Evolutionary conservation across 2,797 vertebrate genomes (phyloP).

Genomic region (Xenentodon cancila): DNA sequence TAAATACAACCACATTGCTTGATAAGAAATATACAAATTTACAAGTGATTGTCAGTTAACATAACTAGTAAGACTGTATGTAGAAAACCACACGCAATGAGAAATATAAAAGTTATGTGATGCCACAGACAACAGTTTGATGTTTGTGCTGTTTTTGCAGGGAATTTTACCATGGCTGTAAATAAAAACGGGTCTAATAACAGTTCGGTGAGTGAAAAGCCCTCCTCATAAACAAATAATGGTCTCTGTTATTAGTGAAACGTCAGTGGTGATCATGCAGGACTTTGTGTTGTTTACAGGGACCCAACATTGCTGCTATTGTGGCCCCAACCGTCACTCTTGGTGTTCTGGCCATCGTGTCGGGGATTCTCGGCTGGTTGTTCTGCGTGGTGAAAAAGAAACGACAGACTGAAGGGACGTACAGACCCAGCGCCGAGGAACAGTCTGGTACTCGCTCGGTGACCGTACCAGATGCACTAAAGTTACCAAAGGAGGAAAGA

Average conservation of each 20-base stretch:
- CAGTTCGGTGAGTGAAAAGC: slow-evolving; percentile 50
- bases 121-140: slow-evolving; percentile 7
- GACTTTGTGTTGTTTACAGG: slow-evolving; percentile 48
- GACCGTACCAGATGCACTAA: slow-evolving; percentile 81
- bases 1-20: too few species aligned
- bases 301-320: slow-evolving; percentile 78
- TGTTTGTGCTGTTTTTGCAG: slow-evolving; percentile 52
- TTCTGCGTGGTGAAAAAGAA: slow-evolving; percentile 88
- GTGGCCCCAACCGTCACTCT: slow-evolving; percentile 86
- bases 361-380: slow-evolving; percentile 74
- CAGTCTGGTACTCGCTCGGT: slow-evolving; percentile 83
- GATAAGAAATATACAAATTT: too few species aligned
- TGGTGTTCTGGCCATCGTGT: slow-evolving; percentile 74
- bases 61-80: too few species aligned
- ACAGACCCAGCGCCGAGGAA: slow-evolving; percentile 89
- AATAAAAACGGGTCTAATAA: neutral
- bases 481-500: slow-evolving; percentile 92
- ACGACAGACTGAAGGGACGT: slow-evolving; percentile 92
- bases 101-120: too few species aligned
- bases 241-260: neutral
- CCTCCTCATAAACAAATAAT: neutral
- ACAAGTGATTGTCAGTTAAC: too few species aligned
- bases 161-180: slow-evolving; percentile 23
- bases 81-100: too few species aligned
- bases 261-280: neutral